Evolutionary conservation across 2,113 vertebrate genomes (phyloP).

Genomic region (Passer montanus): DNA sequence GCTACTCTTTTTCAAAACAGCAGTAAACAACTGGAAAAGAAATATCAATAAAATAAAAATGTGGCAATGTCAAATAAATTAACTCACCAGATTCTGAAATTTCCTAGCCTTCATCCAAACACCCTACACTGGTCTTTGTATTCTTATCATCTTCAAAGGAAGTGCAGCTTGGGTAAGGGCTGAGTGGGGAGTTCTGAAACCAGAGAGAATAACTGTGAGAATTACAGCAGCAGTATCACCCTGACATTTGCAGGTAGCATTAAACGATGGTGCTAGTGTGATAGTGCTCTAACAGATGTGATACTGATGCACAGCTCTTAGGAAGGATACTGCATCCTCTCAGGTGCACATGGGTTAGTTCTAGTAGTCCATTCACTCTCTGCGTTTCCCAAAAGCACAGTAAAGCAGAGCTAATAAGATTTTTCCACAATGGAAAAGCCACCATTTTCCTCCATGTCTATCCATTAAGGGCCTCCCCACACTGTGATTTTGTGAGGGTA

Average conservation of each 20-base stretch:
- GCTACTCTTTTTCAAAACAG: neutral
- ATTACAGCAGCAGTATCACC: neutral
- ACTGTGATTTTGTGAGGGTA: neutral
- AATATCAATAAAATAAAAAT: neutral
- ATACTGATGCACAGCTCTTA: neutral
- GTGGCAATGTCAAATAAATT: neutral
- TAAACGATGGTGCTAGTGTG: neutral
- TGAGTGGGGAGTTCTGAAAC: neutral
- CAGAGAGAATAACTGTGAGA: neutral
- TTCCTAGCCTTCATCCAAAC: neutral
- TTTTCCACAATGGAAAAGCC: neutral
- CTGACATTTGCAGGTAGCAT: constrained; percentile 13
- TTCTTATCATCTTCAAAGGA: neutral
- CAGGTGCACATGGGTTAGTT: neutral
- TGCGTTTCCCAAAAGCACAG: neutral
- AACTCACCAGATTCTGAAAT: neutral
- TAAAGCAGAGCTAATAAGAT: neutral
- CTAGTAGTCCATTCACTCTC: neutral
- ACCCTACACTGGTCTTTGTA: accelerated
- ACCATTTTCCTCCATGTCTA: neutral
- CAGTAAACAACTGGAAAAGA: neutral
- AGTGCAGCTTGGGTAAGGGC: neutral
- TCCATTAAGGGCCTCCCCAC: neutral
- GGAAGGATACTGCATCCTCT: neutral
- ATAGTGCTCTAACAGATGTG: neutral